Percentiles rank a stretch among this genome's conserved stretches.
phyloP scores from a whole-genome alignment of 2,888 invertebrate species.

The Torymus auratus region DNA sequence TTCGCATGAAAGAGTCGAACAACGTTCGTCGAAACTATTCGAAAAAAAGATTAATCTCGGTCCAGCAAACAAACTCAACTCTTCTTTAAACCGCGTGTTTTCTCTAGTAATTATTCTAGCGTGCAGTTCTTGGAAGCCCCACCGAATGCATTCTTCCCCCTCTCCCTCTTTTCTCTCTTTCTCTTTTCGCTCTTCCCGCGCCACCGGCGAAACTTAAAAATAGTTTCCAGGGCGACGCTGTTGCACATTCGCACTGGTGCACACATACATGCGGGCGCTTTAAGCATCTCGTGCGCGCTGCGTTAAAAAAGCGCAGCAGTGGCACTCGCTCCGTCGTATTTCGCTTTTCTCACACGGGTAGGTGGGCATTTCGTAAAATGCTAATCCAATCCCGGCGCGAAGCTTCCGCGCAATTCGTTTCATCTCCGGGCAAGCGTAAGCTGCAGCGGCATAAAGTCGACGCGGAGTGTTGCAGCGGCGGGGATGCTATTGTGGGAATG shows the following conservation, averaged over 20 bases:
- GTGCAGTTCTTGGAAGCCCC: conserved; percentile 14
- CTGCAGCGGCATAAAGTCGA: not conserved
- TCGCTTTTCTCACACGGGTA: not conserved
- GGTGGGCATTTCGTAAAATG: conserved; percentile 43
- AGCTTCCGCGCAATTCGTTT: conserved; percentile 51
- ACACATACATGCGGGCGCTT: too few species aligned
- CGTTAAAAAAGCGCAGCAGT: not conserved
- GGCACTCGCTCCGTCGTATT: not conserved
- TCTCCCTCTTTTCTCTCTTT: too few species aligned
- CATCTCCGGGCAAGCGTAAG: not conserved
- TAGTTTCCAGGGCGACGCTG: conserved; percentile 17
- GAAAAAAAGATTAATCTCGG: too few species aligned
- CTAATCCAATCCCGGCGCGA: conserved; percentile 45
- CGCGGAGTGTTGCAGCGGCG: conserved; percentile 8
- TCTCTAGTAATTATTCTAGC: conserved; percentile 26
- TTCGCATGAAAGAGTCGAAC: too few species aligned
- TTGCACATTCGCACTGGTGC: not conserved
- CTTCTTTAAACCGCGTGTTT: conserved; percentile 1
- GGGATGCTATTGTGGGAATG: too few species aligned
- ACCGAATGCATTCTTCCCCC: not conserved
- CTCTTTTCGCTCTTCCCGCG: too few species aligned
- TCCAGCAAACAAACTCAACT: too few species aligned
- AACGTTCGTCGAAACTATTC: too few species aligned
- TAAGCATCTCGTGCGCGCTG: not conserved
- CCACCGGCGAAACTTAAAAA: conserved; percentile 16